A percentile compares a stretch with the other conserved stretches of the same genome.
These are phyloP conservation scores for Pecten maximus DNA, from an alignment of 2,888 invertebrate species.

Conservation along the genomic window DNA sequence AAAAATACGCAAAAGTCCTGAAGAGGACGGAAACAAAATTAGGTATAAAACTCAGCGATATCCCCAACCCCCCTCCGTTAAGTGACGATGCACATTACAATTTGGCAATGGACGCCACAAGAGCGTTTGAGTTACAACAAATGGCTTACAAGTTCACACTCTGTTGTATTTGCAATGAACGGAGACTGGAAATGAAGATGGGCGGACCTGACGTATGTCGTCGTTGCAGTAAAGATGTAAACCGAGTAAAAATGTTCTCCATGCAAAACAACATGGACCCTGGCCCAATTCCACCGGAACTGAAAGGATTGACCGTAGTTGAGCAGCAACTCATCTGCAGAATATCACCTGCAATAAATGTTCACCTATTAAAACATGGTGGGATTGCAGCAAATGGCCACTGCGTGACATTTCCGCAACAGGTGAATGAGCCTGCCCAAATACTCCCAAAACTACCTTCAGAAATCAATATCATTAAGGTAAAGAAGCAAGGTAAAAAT, in stretches of 20 bases:
- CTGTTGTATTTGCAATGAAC: constrained; percentile 50
- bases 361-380: constrained; percentile 60
- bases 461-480: too few species aligned
- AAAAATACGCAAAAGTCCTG: too few species aligned
- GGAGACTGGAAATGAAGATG: constrained; percentile 52
- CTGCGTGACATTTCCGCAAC: constrained; percentile 59
- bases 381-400: constrained; percentile 58
- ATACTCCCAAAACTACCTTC: too few species aligned
- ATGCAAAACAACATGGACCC: constrained; percentile 57
- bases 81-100: constrained; percentile 43
- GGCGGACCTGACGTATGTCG: not conserved
- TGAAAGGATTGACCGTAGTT: constrained; percentile 50
- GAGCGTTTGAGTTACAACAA: constrained; percentile 56
- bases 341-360: constrained; percentile 54
- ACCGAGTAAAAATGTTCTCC: constrained; percentile 52
- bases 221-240: constrained; percentile 48
- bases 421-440: constrained; percentile 54
- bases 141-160: constrained; percentile 53
- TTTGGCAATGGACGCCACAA: constrained; percentile 52
- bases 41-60: too few species aligned
- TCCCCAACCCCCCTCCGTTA: constrained; percentile 45
- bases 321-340: constrained; percentile 58
- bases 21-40: too few species aligned
- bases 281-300: constrained; percentile 48
- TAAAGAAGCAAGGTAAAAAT: too few species aligned